Evolutionary conservation across 2,888 invertebrate genomes (phyloP).

Genomic region (Nematopogon swammerdamellus): DNA sequence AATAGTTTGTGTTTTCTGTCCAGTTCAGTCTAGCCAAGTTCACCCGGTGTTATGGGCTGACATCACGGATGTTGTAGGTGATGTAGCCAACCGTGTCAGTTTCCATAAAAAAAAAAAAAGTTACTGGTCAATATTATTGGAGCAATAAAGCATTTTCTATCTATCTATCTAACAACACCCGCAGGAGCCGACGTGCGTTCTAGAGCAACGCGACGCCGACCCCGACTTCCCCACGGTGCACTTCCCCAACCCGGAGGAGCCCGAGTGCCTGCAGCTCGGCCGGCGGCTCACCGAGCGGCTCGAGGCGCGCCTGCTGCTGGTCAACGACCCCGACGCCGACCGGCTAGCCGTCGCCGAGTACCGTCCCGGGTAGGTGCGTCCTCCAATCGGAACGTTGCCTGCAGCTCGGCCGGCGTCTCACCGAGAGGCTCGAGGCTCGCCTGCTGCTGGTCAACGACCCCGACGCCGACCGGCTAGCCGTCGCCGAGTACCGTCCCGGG

Average conservation of each 20-base stretch:
- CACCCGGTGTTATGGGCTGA: too few species aligned
- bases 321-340: conserved; percentile 99
- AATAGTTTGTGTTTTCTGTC: too few species aligned
- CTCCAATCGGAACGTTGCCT: too few species aligned
- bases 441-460: conserved; percentile 97
- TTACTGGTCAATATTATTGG: too few species aligned
- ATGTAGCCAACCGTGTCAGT: too few species aligned
- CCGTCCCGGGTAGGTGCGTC: conserved; percentile 48
- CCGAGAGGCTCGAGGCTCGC: conserved; percentile 63
- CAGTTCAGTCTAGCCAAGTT: too few species aligned
- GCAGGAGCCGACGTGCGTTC: conserved; percentile 64
- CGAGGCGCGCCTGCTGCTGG: conserved; percentile 74
- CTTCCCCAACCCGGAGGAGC: conserved; percentile 98
- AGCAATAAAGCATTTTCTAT: too few species aligned
- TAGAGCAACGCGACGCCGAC: conserved; percentile 82
- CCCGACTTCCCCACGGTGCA: conserved; percentile 96
- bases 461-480: conserved; percentile 94
- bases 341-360: conserved; percentile 91
- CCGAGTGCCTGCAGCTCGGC: conserved; percentile 72
- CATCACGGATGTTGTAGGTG: too few species aligned
- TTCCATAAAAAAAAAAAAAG: too few species aligned
- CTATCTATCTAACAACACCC: too few species aligned
- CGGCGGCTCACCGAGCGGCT: conserved; percentile 72
- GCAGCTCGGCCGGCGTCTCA: conserved; percentile 72
- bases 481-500: conserved; percentile 78